These are phyloP conservation scores for Parnassius orleans DNA, from an alignment of 2,888 invertebrate genomes.

Conservation along the genomic window DNA sequence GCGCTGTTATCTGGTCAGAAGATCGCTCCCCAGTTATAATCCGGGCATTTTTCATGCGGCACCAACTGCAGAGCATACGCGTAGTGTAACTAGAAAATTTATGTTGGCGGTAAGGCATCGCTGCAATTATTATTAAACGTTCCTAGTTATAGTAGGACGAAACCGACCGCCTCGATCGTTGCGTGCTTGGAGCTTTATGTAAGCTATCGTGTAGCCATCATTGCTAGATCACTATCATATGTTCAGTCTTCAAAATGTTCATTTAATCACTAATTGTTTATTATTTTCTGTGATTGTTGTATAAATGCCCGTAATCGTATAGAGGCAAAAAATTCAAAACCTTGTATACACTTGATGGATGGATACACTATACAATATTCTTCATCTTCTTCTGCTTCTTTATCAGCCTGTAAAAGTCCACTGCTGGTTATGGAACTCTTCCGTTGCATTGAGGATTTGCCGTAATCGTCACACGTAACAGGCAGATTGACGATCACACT, in stretches of 20 bases:
- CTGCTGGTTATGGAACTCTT: no score
- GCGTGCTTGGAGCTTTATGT: conserved; percentile 3
- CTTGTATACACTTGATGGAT: no score
- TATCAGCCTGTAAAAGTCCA: no score
- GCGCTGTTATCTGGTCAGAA: conserved; percentile 64
- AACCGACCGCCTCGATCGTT: conserved; percentile 2
- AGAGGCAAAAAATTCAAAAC: no score
- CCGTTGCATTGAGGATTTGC: no score
- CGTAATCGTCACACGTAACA: no score
- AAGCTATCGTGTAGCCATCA: conserved; percentile 2
- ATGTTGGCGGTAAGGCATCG: conserved; percentile 59
- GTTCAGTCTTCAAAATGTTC: not conserved
- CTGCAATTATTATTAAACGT: conserved; percentile 64
- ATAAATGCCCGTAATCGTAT: no score
- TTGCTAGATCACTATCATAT: not conserved
- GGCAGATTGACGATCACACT: no score
- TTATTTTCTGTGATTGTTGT: no score
- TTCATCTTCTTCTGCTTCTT: no score
- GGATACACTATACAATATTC: no score
- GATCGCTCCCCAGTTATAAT: conserved; percentile 78
- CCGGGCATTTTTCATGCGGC: conserved; percentile 77
- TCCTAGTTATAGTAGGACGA: conserved; percentile 36
- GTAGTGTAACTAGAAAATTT: conserved; percentile 61
- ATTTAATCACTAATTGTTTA: no score
- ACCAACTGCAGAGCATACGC: conserved; percentile 49